Conservation (phyloP, 2,888 invertebrate genomes). For the Alitta virens region DNA sequence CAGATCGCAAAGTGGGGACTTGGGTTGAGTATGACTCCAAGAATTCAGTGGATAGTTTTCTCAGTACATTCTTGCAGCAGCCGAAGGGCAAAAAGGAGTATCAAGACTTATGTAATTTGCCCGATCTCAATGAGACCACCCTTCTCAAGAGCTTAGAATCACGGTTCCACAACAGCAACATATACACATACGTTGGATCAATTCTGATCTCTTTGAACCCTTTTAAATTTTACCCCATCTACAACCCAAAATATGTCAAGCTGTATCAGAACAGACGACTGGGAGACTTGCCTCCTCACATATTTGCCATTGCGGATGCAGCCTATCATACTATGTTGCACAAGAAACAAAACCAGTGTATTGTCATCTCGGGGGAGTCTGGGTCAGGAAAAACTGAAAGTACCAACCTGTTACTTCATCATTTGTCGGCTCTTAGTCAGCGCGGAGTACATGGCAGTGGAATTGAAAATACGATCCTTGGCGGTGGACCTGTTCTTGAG, state of each 20-base stretch:
- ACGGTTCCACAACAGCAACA: slow-evolving; percentile 86
- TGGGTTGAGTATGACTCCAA: slow-evolving; percentile 69
- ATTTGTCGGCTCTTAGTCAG: slow-evolving; percentile 89
- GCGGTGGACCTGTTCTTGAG: slow-evolving; percentile 93
- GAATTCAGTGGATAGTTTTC: slow-evolving; percentile 70
- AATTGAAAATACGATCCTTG: slow-evolving; percentile 94
- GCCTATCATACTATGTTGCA: slow-evolving; percentile 93
- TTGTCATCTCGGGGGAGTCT: slow-evolving; percentile 92
- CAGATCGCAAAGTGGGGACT: slow-evolving; percentile 61
- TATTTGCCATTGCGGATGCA: slow-evolving; percentile 92
- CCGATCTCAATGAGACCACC: slow-evolving; percentile 91
- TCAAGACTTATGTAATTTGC: slow-evolving; percentile 91
- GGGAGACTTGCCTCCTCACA: slow-evolving; percentile 91
- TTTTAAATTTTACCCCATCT: slow-evolving; percentile 91
- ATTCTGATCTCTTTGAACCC: slow-evolving; percentile 90
- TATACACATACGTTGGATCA: slow-evolving; percentile 93
- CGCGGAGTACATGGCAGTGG: slow-evolving; percentile 79
- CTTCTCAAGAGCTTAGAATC: slow-evolving; percentile 81
- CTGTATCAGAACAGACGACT: slow-evolving; percentile 89
- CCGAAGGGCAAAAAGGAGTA: slow-evolving; percentile 85
- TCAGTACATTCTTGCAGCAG: slow-evolving; percentile 89
- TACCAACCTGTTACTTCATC: slow-evolving; percentile 91
- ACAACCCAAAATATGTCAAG: slow-evolving; percentile 95
- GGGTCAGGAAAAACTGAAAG: slow-evolving; percentile 97
- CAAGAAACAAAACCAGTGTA: slow-evolving; percentile 85